A percentile compares a stretch with the other conserved stretches of the same genome.
Evolutionary conservation across 1,140 invertebrate species (phyloP).

Genomic region (Meloidogyne floridensis): DNA sequence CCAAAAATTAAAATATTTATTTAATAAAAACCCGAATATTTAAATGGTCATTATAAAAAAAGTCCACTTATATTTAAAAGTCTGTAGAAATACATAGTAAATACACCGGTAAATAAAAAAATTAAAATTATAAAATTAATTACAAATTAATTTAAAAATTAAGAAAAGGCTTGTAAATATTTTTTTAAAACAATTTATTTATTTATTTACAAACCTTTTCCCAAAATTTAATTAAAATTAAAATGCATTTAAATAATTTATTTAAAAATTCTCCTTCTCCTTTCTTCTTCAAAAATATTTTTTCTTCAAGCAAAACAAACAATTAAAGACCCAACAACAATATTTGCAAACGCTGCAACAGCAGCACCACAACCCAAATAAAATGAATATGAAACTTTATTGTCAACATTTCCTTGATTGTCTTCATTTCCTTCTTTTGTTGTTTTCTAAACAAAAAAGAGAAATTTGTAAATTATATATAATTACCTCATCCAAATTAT

Average conservation of each 20-base stretch:
- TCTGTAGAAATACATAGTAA: too few relatives aligned
- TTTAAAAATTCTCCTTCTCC: background rate
- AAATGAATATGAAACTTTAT: conserved; percentile 20
- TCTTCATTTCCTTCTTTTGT: background rate
- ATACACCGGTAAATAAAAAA: too few relatives aligned
- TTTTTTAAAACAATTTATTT: too few relatives aligned
- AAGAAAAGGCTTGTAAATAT: too few relatives aligned
- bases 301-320: conserved; percentile 16
- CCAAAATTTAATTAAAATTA: background rate
- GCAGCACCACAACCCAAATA: conserved; percentile 25
- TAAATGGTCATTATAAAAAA: too few relatives aligned
- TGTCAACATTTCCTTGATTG: conserved; percentile 1
- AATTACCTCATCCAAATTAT: background rate
- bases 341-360: conserved; percentile 9
- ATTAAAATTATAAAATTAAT: too few relatives aligned
- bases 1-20: too few relatives aligned
- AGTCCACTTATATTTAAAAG: too few relatives aligned
- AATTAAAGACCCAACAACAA: conserved; percentile 26
- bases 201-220: too few relatives aligned
- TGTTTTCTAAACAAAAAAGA: background rate
- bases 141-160: too few relatives aligned
- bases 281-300: background rate
- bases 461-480: background rate
- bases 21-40: too few relatives aligned
- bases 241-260: background rate